Evolutionary conservation across 2,113 vertebrate genomes (phyloP).

Genomic region (Xenopus tropicalis): UCB_Xtro_10.0 CM004451.2:12647501-12648000

Average conservation of each 20-base stretch:
- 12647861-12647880: too few species aligned
- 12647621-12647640: slow-evolving; percentile 11
- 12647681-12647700: slow-evolving; percentile 4
- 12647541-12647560: not conserved
- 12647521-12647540: not conserved
- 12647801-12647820: not conserved
- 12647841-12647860: too few species aligned
- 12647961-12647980: too few species aligned
- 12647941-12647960: too few species aligned
- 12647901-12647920: too few species aligned
- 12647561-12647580: not conserved
- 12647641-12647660: not conserved
- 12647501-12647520: not conserved
- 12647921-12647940: too few species aligned
- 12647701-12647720: slow-evolving; percentile 12
- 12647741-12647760: not conserved
- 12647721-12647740: not conserved
- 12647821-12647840: not conserved
- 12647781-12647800: slow-evolving; percentile 5
- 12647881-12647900: too few species aligned
- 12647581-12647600: not conserved
- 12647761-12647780: slow-evolving; percentile 1
- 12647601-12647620: not conserved
- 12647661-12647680: not conserved
- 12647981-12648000: too few species aligned